These are phyloP conservation scores for Podarcis lilfordi DNA, from an alignment of 2,797 vertebrate species.

Conservation along the genomic window DNA sequence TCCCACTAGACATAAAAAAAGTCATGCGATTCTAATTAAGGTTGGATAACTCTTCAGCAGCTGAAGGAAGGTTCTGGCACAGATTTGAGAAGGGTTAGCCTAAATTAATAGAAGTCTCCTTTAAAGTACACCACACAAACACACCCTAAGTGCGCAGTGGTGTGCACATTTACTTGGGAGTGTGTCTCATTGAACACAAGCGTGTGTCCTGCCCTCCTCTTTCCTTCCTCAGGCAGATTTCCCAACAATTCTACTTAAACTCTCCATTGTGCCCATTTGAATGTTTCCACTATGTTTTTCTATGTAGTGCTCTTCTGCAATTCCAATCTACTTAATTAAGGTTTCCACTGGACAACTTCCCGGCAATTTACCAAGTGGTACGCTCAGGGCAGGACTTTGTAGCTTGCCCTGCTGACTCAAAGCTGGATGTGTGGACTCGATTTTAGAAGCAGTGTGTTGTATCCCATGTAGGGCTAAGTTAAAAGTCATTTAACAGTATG, in stretches of 20 bases:
- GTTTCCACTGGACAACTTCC: not conserved
- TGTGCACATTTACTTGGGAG: not conserved
- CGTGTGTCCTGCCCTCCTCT: not conserved
- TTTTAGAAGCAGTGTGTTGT: not conserved
- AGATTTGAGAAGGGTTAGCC: constrained; percentile 1
- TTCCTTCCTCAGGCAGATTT: not conserved
- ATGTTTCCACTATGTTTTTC: not conserved
- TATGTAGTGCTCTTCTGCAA: not conserved
- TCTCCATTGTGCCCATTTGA: not conserved
- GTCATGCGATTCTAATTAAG: constrained; percentile 59
- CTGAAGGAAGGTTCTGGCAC: constrained; percentile 51
- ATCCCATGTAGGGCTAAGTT: no score
- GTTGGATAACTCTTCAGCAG: constrained; percentile 58
- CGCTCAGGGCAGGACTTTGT: not conserved
- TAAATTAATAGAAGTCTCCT: not conserved
- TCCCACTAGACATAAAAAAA: constrained; percentile 62
- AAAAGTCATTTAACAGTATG: no score
- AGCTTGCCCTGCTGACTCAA: not conserved
- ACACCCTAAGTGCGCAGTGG: not conserved
- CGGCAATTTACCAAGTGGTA: not conserved
- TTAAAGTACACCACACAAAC: not conserved
- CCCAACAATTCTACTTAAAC: not conserved
- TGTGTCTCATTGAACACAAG: not conserved
- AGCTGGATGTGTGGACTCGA: not conserved
- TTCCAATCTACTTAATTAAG: not conserved